phyloP scores from a whole-genome alignment of 2,888 invertebrate species.

The Mylabris sibirica region DNA sequence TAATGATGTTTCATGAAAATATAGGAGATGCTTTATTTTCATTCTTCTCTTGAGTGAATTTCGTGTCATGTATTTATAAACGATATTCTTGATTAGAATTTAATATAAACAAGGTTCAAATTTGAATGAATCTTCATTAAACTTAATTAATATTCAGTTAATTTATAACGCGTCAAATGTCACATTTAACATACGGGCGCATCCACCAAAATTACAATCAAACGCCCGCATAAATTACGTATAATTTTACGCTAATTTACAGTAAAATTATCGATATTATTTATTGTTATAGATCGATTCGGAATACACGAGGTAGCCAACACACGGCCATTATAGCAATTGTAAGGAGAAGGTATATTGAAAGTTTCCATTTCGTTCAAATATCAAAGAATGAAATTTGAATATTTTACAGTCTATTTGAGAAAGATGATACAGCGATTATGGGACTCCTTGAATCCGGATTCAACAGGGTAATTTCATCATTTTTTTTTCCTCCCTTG shows the following conservation, averaged over 20 bases:
- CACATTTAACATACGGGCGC: neutral
- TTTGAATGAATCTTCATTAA: neutral
- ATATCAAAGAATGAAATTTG: slow-evolving; percentile 28
- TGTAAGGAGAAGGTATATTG: slow-evolving; percentile 83
- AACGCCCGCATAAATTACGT: neutral
- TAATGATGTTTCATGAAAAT: neutral
- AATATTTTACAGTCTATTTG: slow-evolving; percentile 74
- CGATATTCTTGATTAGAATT: neutral
- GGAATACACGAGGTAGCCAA: slow-evolving; percentile 78
- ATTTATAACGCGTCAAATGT: neutral
- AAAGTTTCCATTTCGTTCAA: slow-evolving; percentile 7
- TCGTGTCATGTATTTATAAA: no score
- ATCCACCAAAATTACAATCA: slow-evolving; percentile 3
- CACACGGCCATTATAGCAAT: slow-evolving; percentile 83
- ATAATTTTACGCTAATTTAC: no score
- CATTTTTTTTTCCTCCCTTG: slow-evolving; percentile 12
- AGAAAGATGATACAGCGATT: slow-evolving; percentile 82
- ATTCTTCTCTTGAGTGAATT: neutral
- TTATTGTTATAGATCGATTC: slow-evolving; percentile 72
- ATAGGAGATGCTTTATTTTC: neutral
- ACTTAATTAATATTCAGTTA: neutral
- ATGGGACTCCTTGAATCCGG: slow-evolving; percentile 83
- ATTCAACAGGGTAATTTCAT: slow-evolving; percentile 79
- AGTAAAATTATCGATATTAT: no score
- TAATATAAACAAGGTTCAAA: neutral